These are phyloP conservation scores for Mormyrops attenuatus DNA, from an alignment of 2,797 vertebrate species.

Conservation along the genomic window DNA sequence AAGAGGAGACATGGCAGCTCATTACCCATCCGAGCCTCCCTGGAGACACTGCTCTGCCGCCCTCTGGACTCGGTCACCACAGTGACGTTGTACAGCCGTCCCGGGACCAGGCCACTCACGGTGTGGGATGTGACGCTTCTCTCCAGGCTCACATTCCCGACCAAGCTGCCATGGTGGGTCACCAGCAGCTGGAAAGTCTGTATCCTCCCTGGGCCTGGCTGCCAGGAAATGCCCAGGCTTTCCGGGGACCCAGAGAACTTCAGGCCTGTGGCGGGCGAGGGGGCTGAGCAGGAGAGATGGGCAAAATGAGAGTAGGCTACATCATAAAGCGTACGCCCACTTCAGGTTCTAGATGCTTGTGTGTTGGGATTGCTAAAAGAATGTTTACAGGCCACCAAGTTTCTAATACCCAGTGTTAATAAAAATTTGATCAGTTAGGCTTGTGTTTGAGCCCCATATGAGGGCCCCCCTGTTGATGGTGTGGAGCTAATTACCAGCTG, in stretches of 20 bases:
- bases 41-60: slow-evolving; percentile 57
- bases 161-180: slow-evolving; percentile 44
- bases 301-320: not conserved
- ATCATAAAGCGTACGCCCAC: not conserved
- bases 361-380: not conserved
- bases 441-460: not conserved
- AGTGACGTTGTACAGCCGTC: slow-evolving; percentile 75
- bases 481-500: not conserved
- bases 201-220: slow-evolving; percentile 68
- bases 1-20: not conserved
- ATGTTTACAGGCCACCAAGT: not conserved
- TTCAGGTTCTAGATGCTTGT: not conserved
- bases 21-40: slow-evolving; percentile 69
- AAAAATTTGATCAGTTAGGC: not conserved
- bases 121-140: slow-evolving; percentile 56
- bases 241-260: slow-evolving; percentile 51
- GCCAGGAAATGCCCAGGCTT: slow-evolving; percentile 74
- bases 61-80: slow-evolving; percentile 67
- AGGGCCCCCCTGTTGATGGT: not conserved
- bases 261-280: slow-evolving; percentile 68
- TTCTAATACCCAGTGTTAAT: not conserved
- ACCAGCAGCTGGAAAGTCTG: slow-evolving; percentile 72
- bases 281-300: slow-evolving; percentile 57
- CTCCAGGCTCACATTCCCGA: slow-evolving; percentile 55
- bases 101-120: slow-evolving; percentile 62